Evolutionary conservation across 2,797 vertebrate species (phyloP).

Genomic region (Micrastur ruficollis): DNA sequence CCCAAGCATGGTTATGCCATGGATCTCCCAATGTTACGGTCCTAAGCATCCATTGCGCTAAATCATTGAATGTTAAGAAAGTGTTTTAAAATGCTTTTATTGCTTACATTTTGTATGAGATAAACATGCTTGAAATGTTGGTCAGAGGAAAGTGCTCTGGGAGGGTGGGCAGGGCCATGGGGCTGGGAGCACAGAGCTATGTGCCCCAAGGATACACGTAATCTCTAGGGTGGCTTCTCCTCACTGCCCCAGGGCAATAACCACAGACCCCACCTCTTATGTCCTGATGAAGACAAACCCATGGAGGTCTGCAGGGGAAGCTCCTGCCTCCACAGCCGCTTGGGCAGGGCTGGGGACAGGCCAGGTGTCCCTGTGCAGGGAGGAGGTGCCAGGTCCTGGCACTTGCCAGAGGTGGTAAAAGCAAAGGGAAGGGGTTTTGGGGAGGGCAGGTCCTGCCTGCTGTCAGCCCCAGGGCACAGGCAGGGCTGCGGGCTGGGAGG

Average conservation of each 20-base stretch:
- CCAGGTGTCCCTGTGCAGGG: rapidly evolving
- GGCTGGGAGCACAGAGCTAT: background rate
- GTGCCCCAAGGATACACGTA: background rate
- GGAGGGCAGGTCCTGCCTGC: background rate
- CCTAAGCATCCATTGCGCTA: background rate
- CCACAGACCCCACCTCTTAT: background rate
- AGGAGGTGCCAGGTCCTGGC: background rate
- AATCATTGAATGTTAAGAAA: background rate
- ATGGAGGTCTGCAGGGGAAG: background rate
- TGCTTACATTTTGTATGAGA: background rate
- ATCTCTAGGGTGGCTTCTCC: background rate
- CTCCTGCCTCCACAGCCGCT: background rate
- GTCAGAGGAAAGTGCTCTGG: background rate
- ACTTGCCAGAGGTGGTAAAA: background rate
- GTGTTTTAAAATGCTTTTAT: background rate
- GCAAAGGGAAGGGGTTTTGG: background rate
- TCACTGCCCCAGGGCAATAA: background rate
- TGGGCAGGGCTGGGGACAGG: background rate
- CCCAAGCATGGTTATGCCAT: background rate
- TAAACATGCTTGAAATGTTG: background rate
- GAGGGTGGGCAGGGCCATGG: rapidly evolving
- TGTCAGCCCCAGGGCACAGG: background rate
- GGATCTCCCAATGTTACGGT: background rate
- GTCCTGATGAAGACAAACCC: background rate
- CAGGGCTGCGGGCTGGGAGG: background rate